These are phyloP conservation scores for Drosophila nr. perissopoda DNA, from an alignment of 2,888 invertebrate species.

Conservation along the genomic window DNA sequence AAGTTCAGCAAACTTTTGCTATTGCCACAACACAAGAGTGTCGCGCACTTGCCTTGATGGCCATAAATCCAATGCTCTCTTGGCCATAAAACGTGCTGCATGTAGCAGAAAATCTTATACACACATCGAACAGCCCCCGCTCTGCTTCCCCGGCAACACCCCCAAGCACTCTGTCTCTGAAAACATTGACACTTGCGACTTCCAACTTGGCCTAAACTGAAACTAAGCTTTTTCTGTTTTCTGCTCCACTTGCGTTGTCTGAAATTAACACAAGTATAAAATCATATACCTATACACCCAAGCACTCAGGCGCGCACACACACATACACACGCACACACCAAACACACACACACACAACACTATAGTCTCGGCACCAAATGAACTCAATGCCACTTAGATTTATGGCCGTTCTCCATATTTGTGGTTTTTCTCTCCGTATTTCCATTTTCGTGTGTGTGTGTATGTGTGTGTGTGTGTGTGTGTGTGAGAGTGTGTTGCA, in stretches of 20 bases:
- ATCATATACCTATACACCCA: background rate
- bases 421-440: constrained; percentile 33
- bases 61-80: constrained; percentile 66
- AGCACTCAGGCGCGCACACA: background rate
- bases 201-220: constrained; percentile 16
- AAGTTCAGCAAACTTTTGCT: constrained; percentile 65
- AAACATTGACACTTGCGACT: constrained; percentile 42
- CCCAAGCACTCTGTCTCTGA: background rate
- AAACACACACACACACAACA: background rate
- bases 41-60: constrained; percentile 58
- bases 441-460: constrained; percentile 37
- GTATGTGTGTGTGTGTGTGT: constrained; percentile 4
- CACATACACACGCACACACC: background rate
- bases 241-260: constrained; percentile 22
- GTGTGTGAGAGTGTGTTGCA: constrained; percentile 24
- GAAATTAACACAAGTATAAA: constrained; percentile 48
- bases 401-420: constrained; percentile 57
- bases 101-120: constrained; percentile 42
- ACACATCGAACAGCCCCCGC: background rate
- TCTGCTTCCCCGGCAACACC: background rate
- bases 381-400: constrained; percentile 58
- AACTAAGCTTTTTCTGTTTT: constrained; percentile 33
- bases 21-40: constrained; percentile 38
- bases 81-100: constrained; percentile 59
- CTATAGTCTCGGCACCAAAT: constrained; percentile 25